Evolutionary conservation across 2,797 vertebrate species (phyloP).

Genomic region (Poliocrania exsul): DNA sequence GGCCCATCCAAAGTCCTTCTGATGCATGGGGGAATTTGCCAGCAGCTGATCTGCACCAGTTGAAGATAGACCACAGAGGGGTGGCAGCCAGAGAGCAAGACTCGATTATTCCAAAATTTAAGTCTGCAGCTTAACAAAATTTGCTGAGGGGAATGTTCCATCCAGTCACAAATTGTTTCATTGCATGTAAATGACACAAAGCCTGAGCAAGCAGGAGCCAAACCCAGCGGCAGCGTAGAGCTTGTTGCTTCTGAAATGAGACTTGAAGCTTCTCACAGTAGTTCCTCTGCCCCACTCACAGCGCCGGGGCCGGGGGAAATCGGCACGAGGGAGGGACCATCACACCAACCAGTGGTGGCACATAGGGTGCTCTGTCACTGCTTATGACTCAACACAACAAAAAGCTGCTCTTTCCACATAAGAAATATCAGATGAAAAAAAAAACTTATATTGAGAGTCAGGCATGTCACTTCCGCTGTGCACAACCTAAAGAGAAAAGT

Average conservation of each 20-base stretch:
- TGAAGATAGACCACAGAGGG: accelerated
- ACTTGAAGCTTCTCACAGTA: not conserved
- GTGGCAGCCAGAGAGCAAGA: not conserved
- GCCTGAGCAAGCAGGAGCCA: not conserved
- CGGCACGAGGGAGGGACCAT: not conserved
- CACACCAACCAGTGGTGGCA: not conserved
- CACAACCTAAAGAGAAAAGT: not conserved
- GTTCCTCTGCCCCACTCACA: not conserved
- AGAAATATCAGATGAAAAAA: not conserved
- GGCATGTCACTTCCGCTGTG: not conserved
- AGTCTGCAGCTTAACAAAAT: accelerated
- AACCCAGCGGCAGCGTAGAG: accelerated
- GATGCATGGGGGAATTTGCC: accelerated
- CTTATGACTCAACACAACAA: not conserved
- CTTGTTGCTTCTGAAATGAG: not conserved
- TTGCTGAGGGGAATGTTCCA: not conserved
- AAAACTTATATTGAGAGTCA: not conserved
- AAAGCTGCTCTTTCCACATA: not conserved
- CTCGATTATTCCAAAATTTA: not conserved
- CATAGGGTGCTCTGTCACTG: not conserved
- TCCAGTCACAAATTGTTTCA: not conserved
- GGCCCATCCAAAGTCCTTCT: not conserved
- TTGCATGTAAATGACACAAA: not conserved
- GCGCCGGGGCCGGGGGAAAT: accelerated
- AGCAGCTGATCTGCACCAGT: not conserved